These are phyloP conservation scores for Eupristina koningsbergeri DNA, from an alignment of 1,140 invertebrate genomes.

Conservation along the genomic window DNA sequence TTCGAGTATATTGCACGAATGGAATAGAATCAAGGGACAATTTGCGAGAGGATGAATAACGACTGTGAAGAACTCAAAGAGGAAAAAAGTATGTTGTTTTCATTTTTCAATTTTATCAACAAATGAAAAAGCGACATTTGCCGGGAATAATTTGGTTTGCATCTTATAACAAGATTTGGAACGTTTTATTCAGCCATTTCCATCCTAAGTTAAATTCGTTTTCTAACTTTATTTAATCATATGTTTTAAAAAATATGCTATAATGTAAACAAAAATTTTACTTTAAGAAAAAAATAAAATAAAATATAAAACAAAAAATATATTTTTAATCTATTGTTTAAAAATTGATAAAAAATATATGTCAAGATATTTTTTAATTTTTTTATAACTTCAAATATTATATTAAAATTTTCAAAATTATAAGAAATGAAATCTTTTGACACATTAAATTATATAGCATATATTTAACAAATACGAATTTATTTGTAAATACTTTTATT, in stretches of 20 bases:
- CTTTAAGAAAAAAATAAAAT: too few species aligned
- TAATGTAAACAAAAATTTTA: too few species aligned
- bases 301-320: too few species aligned
- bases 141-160: conserved; percentile 11
- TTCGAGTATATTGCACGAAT: conserved; percentile 33
- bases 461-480: not conserved
- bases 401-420: too few species aligned
- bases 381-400: too few species aligned
- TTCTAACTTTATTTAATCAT: conserved; percentile 1
- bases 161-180: conserved; percentile 36
- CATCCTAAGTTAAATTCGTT: conserved; percentile 42
- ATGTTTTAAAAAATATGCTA: not conserved
- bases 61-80: conserved; percentile 77
- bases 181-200: conserved; percentile 26
- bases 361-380: not conserved
- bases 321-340: not conserved
- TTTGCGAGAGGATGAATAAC: conserved; percentile 67
- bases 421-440: too few species aligned
- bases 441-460: not conserved
- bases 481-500: not conserved
- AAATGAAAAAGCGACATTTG: not conserved
- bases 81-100: conserved; percentile 74
- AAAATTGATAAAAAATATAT: too few species aligned
- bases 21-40: conserved; percentile 12
- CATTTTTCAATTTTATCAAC: not conserved